Percentiles rank a stretch among this genome's conserved stretches.
phyloP scores from a whole-genome alignment of 2,888 invertebrate genomes.

The Agrochola litura region DNA sequence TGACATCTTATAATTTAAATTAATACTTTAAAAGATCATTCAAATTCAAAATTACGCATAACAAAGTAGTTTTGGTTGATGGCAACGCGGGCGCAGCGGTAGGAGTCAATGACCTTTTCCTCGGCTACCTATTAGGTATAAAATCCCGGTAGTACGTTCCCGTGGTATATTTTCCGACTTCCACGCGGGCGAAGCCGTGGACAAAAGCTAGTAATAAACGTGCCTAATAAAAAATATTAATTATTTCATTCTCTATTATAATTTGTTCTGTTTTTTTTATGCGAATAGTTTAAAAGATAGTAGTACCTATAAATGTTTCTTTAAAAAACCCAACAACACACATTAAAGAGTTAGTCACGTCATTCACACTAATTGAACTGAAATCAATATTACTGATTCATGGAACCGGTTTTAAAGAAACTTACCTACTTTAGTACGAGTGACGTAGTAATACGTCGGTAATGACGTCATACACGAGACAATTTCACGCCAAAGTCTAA shows the following conservation, averaged over 20 bases:
- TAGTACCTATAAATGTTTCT: background rate
- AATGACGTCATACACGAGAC: conserved; percentile 35
- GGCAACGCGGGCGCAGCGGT: too few species aligned
- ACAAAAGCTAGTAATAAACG: background rate
- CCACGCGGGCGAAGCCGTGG: too few species aligned
- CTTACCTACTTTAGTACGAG: conserved; percentile 45
- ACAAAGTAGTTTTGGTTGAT: too few species aligned
- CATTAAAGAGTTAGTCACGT: background rate
- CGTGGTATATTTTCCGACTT: too few species aligned
- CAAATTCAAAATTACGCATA: too few species aligned
- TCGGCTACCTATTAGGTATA: too few species aligned
- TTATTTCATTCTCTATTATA: fast-evolving
- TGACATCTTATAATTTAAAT: too few species aligned
- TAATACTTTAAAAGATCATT: too few species aligned
- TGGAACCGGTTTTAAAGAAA: conserved; percentile 29
- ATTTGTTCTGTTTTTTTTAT: too few species aligned
- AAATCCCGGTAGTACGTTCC: too few species aligned
- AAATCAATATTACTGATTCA: conserved; percentile 23
- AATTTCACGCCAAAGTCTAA: conserved; percentile 50
- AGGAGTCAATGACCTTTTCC: too few species aligned
- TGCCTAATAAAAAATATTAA: background rate
- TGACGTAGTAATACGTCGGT: conserved; percentile 15
- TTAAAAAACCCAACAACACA: background rate
- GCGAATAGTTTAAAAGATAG: background rate
- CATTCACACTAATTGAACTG: conserved; percentile 10